These are phyloP conservation scores for Thryonomys swinderianus DNA, from an alignment of 2,113 vertebrate species.

Conservation along the genomic window DNA sequence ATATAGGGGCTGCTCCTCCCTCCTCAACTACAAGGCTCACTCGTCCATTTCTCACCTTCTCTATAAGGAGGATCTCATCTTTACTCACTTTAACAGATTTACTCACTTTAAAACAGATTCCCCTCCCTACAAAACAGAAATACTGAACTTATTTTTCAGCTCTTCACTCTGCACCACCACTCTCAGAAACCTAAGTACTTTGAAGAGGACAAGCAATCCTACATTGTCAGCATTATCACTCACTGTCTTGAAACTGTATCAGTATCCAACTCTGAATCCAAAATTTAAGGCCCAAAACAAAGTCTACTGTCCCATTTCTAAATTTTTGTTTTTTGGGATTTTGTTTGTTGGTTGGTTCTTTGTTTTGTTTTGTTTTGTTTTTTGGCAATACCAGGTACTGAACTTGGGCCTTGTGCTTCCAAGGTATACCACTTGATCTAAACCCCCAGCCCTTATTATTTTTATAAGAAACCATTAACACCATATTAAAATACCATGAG, in stretches of 20 bases:
- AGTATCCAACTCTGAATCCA: neutral
- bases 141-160: neutral
- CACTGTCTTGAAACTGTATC: neutral
- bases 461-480: conserved; percentile 31
- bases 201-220: conserved; percentile 8
- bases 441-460: too few relatives aligned
- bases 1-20: neutral
- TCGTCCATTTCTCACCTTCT: neutral
- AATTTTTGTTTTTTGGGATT: too few relatives aligned
- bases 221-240: neutral
- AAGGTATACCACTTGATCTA: too few relatives aligned
- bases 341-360: too few relatives aligned
- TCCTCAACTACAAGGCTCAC: conserved; percentile 22
- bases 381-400: too few relatives aligned
- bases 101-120: neutral
- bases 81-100: conserved; percentile 2
- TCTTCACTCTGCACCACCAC: conserved; percentile 6
- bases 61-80: neutral
- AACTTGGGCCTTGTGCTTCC: too few relatives aligned
- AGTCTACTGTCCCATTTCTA: neutral
- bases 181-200: neutral
- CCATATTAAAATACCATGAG: neutral
- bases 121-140: neutral
- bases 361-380: too few relatives aligned
- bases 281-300: conserved; percentile 47